A percentile compares a stretch with the other conserved stretches of the same genome.
These are phyloP conservation scores for Beris chalybata DNA, from an alignment of 2,888 invertebrate species.

Conservation along the genomic window DNA sequence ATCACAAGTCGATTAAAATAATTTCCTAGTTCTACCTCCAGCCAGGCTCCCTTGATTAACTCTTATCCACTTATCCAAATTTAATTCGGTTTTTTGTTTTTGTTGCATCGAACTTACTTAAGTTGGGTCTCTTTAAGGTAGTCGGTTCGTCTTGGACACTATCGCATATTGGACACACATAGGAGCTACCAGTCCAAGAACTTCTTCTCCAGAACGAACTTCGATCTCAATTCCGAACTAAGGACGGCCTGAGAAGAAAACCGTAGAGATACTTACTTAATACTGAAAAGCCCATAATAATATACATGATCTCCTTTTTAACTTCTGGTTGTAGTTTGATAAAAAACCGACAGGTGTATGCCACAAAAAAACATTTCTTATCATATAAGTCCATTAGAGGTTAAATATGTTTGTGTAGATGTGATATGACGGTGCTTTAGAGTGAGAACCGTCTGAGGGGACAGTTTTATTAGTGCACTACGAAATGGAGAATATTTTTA, in stretches of 20 bases:
- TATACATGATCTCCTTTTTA: conserved; percentile 43
- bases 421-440: conserved; percentile 15
- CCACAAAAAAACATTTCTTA: conserved; percentile 38
- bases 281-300: conserved; percentile 10
- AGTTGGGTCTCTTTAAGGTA: neutral
- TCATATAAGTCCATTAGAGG: conserved; percentile 45
- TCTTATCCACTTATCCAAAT: conserved; percentile 15
- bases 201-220: no score
- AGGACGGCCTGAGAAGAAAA: neutral
- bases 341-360: conserved; percentile 42
- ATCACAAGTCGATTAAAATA: conserved; percentile 31
- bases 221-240: no score
- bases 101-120: neutral
- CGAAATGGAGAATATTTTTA: conserved; percentile 22
- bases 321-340: conserved; percentile 44
- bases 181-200: no score
- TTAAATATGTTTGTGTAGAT: conserved; percentile 39
- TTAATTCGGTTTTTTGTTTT: neutral
- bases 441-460: conserved; percentile 17
- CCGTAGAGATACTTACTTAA: neutral
- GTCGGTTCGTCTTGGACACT: neutral
- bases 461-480: conserved; percentile 7
- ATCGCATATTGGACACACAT: neutral
- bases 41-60: conserved; percentile 20
- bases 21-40: conserved; percentile 27